These are phyloP conservation scores for Polydrusus tereticollis DNA, from an alignment of 2,888 invertebrate species.

Conservation along the genomic window DNA sequence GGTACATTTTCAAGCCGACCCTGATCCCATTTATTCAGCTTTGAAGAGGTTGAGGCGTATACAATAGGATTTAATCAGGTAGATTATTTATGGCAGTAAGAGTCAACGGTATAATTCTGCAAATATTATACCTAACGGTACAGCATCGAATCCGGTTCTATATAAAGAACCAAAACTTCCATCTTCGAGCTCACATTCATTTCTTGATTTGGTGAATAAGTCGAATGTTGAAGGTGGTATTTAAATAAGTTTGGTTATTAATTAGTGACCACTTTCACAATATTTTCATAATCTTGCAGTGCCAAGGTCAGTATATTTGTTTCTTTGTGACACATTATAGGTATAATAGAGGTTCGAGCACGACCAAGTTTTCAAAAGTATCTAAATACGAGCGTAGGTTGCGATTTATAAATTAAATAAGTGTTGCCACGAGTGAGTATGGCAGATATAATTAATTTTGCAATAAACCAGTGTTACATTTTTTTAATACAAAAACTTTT, in stretches of 20 bases:
- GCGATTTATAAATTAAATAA: background rate
- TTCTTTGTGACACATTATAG: background rate
- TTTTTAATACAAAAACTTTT: too few species aligned
- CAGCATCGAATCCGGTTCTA: conserved; percentile 23
- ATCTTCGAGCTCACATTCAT: background rate
- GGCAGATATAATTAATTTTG: background rate
- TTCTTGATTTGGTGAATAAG: background rate
- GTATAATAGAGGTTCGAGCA: background rate
- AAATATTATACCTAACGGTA: background rate
- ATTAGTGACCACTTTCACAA: conserved; percentile 24
- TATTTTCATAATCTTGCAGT: background rate
- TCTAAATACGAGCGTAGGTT: background rate
- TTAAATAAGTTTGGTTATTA: background rate
- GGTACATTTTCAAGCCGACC: too few species aligned
- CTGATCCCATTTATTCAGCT: too few species aligned
- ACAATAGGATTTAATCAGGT: too few species aligned
- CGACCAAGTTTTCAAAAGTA: background rate
- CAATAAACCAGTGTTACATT: background rate
- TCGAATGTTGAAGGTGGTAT: conserved; percentile 17
- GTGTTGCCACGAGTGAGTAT: background rate
- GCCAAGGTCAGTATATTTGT: conserved; percentile 3
- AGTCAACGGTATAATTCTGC: too few species aligned
- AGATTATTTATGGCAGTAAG: too few species aligned
- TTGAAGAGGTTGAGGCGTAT: too few species aligned
- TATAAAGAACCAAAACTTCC: conserved; percentile 9